Evolutionary conservation across 2,113 vertebrate genomes (phyloP).

Genomic region (Phrynosoma blainvillii): DNA sequence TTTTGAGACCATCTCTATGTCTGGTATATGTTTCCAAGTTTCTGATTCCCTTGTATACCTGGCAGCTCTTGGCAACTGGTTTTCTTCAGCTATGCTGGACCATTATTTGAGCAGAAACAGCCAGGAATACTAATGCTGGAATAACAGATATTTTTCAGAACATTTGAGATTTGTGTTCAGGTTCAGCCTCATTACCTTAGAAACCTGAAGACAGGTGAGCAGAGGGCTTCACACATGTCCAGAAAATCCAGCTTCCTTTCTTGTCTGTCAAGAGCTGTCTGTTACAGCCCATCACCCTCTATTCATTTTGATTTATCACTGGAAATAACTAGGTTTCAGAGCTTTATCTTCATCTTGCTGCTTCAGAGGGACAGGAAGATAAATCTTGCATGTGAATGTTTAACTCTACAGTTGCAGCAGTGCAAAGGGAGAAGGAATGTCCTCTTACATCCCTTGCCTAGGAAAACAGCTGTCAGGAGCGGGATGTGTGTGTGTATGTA

Average conservation of each 20-base stretch:
- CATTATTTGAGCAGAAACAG: background rate
- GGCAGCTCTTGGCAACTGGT: background rate
- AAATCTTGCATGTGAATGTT: constrained; percentile 55
- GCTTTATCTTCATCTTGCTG: constrained; percentile 53
- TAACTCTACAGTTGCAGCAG: constrained; percentile 34
- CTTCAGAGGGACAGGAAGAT: constrained; percentile 46
- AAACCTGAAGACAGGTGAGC: background rate
- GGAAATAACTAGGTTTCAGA: constrained; percentile 58
- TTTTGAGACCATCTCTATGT: constrained; percentile 11
- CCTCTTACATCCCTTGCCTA: background rate
- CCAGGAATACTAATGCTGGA: background rate
- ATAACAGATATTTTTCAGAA: background rate
- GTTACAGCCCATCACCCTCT: constrained; percentile 56
- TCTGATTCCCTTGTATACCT: background rate
- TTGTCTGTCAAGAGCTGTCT: constrained; percentile 42
- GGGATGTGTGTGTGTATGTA: too few relatives aligned
- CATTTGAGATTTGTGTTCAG: constrained; percentile 8
- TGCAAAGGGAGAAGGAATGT: background rate
- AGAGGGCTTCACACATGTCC: background rate
- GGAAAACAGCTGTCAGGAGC: background rate
- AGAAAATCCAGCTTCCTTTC: constrained; percentile 4
- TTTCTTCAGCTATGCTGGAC: background rate
- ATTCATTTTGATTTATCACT: constrained; percentile 68
- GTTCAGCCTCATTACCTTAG: background rate
- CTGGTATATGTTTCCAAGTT: background rate